phyloP scores from a whole-genome alignment of 2,113 vertebrate species.

The Clarias gariepinus region DNA sequence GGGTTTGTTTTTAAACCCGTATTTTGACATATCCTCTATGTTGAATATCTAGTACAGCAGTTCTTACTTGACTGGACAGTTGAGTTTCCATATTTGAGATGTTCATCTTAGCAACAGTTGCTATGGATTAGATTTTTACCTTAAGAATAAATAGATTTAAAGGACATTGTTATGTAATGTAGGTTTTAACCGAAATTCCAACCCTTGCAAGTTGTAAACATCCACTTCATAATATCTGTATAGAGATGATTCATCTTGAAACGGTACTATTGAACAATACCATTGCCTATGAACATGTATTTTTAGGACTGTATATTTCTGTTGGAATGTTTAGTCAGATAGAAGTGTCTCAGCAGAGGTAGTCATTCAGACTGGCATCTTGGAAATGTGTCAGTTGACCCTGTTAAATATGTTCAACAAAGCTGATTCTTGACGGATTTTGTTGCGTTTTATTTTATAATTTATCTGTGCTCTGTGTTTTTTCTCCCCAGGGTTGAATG shows the following conservation, averaged over 20 bases:
- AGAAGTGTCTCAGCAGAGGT: not conserved
- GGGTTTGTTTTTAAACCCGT: not conserved
- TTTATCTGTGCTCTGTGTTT: slow-evolving; percentile 32
- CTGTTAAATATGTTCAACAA: not conserved
- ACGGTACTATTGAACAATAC: not conserved
- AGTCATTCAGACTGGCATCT: not conserved
- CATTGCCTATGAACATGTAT: not conserved
- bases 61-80: not conserved
- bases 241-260: not conserved
- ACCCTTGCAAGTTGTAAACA: not conserved
- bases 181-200: not conserved
- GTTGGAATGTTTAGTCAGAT: not conserved
- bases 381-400: not conserved
- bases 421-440: not conserved
- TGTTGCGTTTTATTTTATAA: not conserved
- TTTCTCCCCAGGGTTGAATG: slow-evolving; percentile 53
- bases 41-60: not conserved
- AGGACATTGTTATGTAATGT: not conserved
- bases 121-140: not conserved
- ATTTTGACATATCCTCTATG: not conserved
- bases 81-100: not conserved
- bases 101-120: not conserved
- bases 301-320: not conserved
- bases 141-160: not conserved
- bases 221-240: not conserved